Base-by-base conservation (phyloP, 2,888 invertebrate species). In the Thera britannica region DNA sequence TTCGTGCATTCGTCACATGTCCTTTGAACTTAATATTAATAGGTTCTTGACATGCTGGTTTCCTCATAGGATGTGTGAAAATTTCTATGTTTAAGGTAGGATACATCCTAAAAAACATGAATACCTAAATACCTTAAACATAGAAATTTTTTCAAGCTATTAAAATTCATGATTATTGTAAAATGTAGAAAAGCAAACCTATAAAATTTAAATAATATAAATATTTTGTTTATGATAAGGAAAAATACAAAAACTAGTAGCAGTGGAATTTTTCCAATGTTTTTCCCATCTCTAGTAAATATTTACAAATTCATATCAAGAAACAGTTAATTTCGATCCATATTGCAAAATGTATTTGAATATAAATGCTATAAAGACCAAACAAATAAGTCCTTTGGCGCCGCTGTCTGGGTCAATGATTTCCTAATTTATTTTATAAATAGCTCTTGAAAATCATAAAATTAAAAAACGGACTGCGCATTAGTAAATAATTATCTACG, bases 371-470 rank as follows among this genome's bases (percentile, higher is more conserved):
- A 65, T 63, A 63, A 66, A 66, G 62, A 62, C 59, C 46, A 64
- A 67, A 67, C 51, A 62, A 71, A 71, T 70, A 64, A 62, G 68
- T 72, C 69, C 67, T 72, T 62, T 64, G 72, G 73, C 70, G 71
- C 74, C 70, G 68, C 23, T 65, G 71, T 67, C 67, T 72, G 69
- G 68, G 72, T 74, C 70, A 74, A 71, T 70, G 67, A 62, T 70
- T 70, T 71, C 55, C 58, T 58, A 65, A 67, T 67, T 57, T 61
- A 58, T 52, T 51, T 52, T 52, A 52, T 68, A 57, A 60, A 58
- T 64, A 62, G 67, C 35, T 48, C 3, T 52, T 48, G 9, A 11
- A 49, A 57, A 62, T 11, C 41, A 58, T 38, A 34, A 38, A 23
- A 49, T 48, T 1, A 49, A 34, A 55, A 23, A 62, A 62, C n/a